Evolutionary conservation across 2,888 invertebrate genomes (phyloP), one percentile per base, ranked within the genome.

Genomic region (Smittia sp.): DNA sequence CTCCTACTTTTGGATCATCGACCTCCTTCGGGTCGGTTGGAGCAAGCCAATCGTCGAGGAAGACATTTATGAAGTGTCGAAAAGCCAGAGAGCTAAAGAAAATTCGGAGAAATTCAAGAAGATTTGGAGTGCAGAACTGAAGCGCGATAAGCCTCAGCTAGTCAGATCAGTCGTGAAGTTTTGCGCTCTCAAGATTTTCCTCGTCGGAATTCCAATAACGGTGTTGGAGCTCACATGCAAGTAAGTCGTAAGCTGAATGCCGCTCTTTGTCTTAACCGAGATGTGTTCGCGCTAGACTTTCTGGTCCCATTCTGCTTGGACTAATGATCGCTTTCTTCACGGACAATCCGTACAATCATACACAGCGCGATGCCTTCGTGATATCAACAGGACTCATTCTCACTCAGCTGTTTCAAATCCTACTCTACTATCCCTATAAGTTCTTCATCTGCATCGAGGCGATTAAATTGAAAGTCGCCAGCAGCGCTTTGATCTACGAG

Each of bases 381-480:
- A n/a, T 54, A 7, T 7, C 54, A 7, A 54, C 54, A 6, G 54
- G 54, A 7, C 7, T 54, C 11, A 15, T 54, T 54, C n/a, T 15
- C 6, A 54, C 54, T 7, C 54, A 54, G 15, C 18, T 54, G 54
- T 6, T 54, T 7, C 54, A 54, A 54, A 15, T 54, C 15, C 11
- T 54, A 15, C 54, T 54, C 15, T 54, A 54, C 15, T 54, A 54
- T 54, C 54, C 54, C 11, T 54, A n/a, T 15, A 54, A 54, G 18
- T 54, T 54, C 18, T 54, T 9, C 54, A 54, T 54, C 54, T 54
- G 15, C 54, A 54, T 54, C 18, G 54, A 54, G 15, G 9, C 54
- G 6, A 54, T 54, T 15, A 54, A 54, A 15, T 6, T 54, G 6
- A 54, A 54, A 15, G 15, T 54, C 15, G 54, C 54, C 6, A 9